phyloP scores from a whole-genome alignment of 2,113 vertebrate genomes.

The Nesogale talazaci region DNA sequence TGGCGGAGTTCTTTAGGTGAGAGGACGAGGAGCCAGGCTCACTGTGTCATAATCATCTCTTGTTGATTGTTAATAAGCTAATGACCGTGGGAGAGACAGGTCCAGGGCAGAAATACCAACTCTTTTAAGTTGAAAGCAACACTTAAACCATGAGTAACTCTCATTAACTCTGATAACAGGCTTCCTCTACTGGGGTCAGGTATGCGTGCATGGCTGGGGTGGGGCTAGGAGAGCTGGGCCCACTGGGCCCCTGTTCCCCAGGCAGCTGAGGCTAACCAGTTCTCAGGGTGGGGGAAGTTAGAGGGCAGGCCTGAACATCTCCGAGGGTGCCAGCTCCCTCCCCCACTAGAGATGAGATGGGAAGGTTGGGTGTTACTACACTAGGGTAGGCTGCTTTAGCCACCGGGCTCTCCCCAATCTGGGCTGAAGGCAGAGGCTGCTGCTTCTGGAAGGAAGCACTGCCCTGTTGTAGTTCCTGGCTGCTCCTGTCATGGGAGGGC shows the following conservation, averaged over 20 bases:
- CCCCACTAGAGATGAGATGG: not conserved
- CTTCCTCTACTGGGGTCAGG: not conserved
- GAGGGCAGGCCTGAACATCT: not conserved
- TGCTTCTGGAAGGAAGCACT: not conserved
- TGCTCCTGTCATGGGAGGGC: not conserved
- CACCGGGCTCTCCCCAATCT: too few species aligned
- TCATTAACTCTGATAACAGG: conserved; percentile 60
- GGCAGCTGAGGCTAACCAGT: not conserved
- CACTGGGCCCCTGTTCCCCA: not conserved
- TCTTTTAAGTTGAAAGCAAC: conserved; percentile 55
- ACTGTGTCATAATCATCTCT: conserved; percentile 61
- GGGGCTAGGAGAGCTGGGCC: not conserved
- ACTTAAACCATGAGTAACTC: conserved; percentile 67
- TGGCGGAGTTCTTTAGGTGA: not conserved
- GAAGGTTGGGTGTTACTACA: not conserved
- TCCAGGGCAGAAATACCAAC: conserved; percentile 60
- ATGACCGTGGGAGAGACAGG: conserved; percentile 67
- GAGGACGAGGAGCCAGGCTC: conserved; percentile 21
- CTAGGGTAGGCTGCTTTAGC: too few species aligned
- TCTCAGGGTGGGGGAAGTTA: not conserved
- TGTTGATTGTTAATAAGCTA: conserved; percentile 69
- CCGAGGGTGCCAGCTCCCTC: not conserved
- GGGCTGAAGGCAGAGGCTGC: not conserved
- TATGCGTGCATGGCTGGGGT: not conserved
- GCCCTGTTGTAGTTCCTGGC: not conserved